phyloP scores from a whole-genome alignment of 2,113 vertebrate species.

The Bubo blakistoni region DNA sequence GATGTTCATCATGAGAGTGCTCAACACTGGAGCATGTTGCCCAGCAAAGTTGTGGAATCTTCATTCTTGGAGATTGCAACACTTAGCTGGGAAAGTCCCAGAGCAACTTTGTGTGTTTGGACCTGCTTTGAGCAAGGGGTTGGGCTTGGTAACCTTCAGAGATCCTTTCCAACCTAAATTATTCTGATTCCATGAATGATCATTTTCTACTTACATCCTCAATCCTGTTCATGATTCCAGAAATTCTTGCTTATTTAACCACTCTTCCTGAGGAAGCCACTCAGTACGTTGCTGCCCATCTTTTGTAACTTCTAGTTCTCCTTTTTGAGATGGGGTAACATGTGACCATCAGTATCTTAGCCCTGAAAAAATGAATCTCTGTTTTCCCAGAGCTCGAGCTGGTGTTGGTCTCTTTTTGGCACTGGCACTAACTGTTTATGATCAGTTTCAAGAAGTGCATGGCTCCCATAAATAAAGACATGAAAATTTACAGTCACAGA shows the following conservation, averaged over 20 bases:
- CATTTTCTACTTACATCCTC: not conserved
- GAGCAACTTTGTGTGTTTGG: not conserved
- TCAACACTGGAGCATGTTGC: fast-evolving
- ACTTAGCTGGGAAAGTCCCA: not conserved
- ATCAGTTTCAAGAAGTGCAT: not conserved
- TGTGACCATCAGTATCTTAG: not conserved
- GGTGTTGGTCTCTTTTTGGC: not conserved
- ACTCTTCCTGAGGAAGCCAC: not conserved
- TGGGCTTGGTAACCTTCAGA: not conserved
- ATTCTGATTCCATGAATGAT: not conserved
- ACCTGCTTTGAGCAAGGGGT: not conserved
- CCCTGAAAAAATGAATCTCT: not conserved
- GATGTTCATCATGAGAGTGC: not conserved
- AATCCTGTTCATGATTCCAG: not conserved
- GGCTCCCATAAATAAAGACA: not conserved
- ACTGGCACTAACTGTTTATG: not conserved
- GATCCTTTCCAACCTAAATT: not conserved
- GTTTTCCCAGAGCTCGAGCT: not conserved
- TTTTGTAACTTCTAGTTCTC: not conserved
- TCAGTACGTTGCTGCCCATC: not conserved
- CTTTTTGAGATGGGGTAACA: not conserved
- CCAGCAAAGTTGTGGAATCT: fast-evolving
- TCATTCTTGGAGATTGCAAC: not conserved
- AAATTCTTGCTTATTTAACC: not conserved
- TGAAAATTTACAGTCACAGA: not conserved